Percentiles rank a stretch among this genome's conserved stretches.
phyloP scores from a whole-genome alignment of 1,140 invertebrate genomes.

The Acromyrmex charruanus region DNA sequence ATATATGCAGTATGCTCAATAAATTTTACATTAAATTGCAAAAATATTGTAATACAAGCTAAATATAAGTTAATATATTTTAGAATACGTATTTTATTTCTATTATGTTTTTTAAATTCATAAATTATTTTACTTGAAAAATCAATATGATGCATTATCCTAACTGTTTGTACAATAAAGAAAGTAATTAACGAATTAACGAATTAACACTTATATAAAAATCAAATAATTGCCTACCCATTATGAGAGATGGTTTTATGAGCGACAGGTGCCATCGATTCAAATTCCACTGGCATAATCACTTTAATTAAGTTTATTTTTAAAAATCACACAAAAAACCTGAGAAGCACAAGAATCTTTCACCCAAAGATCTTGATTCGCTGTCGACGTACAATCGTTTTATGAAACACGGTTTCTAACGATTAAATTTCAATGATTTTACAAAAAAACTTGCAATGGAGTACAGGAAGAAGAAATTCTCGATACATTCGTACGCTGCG shows the following conservation, averaged over 20 bases:
- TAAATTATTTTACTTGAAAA: neutral
- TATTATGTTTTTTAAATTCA: neutral
- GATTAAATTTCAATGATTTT: neutral
- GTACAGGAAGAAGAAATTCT: neutral
- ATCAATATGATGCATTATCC: neutral
- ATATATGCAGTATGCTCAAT: neutral
- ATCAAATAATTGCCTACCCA: slow-evolving; percentile 70
- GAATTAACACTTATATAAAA: neutral
- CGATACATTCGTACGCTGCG: neutral
- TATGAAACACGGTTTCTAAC: slow-evolving; percentile 3
- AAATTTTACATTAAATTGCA: neutral
- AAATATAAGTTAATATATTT: neutral
- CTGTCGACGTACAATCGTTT: neutral
- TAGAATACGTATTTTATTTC: neutral
- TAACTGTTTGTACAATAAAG: neutral
- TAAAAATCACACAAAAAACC: neutral
- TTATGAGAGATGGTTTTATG: slow-evolving; percentile 70
- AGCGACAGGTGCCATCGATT: slow-evolving; percentile 67
- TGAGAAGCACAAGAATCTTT: neutral
- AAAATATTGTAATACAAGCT: slow-evolving; percentile 3
- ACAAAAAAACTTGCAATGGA: neutral
- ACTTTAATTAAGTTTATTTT: neutral
- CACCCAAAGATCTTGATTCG: slow-evolving; percentile 1
- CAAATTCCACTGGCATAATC: slow-evolving; percentile 79
- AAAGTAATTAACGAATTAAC: neutral